Conservation (phyloP, 1,140 invertebrate genomes). For the Paramacrobiotus metropolitanus region DNA sequence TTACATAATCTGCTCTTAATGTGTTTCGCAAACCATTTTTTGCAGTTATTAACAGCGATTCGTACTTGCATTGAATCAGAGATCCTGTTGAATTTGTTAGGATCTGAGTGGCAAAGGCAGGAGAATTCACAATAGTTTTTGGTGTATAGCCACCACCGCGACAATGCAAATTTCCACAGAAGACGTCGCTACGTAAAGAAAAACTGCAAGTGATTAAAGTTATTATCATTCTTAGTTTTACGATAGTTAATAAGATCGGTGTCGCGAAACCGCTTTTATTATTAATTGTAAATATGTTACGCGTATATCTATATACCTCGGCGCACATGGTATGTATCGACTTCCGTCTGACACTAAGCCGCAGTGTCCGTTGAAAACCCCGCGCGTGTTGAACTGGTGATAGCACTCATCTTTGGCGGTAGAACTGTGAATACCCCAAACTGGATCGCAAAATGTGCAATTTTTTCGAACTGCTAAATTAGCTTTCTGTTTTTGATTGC, state of each 20-base stretch:
- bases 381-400: neutral
- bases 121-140: too few relatives aligned
- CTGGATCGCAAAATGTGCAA: neutral
- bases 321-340: neutral
- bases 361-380: neutral
- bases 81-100: neutral
- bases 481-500: neutral
- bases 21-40: too few relatives aligned
- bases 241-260: too few relatives aligned
- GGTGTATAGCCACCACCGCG: neutral
- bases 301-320: neutral
- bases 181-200: neutral
- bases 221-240: too few relatives aligned
- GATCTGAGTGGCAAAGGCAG: neutral
- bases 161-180: neutral
- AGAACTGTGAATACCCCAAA: neutral
- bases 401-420: neutral
- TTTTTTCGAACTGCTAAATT: neutral
- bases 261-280: too few relatives aligned
- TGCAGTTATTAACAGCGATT: too few relatives aligned
- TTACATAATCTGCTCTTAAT: too few relatives aligned
- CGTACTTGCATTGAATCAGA: neutral
- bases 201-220: too few relatives aligned
- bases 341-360: neutral
- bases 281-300: too few relatives aligned